Base-by-base conservation (phyloP, 1,140 invertebrate species). In the Coptotermes formosanus region DNA sequence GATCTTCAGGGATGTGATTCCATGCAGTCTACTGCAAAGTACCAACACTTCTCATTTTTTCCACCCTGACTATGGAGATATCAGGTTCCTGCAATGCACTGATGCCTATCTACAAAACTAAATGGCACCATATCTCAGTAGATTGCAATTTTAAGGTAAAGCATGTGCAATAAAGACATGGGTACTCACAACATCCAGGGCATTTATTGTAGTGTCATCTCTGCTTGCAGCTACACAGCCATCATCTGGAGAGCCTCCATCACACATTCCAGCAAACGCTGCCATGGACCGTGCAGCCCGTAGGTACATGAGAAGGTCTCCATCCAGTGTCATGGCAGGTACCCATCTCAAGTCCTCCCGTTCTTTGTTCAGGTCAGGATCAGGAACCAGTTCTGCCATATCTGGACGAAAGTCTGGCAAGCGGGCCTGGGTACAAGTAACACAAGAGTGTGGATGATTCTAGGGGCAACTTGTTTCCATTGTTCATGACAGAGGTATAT, bases 141-240 rank as follows among this genome's bases (percentile, higher is more conserved):
- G 38, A 38, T 4, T 38, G 38, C 4, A 4, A 38, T 38, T 82
- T 86, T 38, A 43, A n/a, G 82, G 23, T 32, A 30, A 14, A 38
- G 16, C 52, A 44, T 69, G 3, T 69, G 82, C 14, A 44, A n/a
- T 16, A 69, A 85, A 19, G 19, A 55, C 14, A 16, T 75, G 64
- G 25, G 38, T 86, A 92, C 92, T 92, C 92, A 96, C 95, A 90
- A 97, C 97, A 91, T 98, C 97, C 89, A 99, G 93, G 88, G 98
- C 98, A 93, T 99, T 99, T 89, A 99, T 98, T 89, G 98, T 99
- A 84, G 98, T 99, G 91, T 99, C 98, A 93, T 99, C 98, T 91
- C 97, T 93, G 88, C 97, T 97, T 89, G 98, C 98, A 87, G 98
- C 98, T 89, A 97, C 94, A 93, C 97, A 98, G 90, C 98, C 97